These are phyloP conservation scores for Cettia cetti DNA, from an alignment of 2,113 vertebrate species.

Conservation along the genomic window DNA sequence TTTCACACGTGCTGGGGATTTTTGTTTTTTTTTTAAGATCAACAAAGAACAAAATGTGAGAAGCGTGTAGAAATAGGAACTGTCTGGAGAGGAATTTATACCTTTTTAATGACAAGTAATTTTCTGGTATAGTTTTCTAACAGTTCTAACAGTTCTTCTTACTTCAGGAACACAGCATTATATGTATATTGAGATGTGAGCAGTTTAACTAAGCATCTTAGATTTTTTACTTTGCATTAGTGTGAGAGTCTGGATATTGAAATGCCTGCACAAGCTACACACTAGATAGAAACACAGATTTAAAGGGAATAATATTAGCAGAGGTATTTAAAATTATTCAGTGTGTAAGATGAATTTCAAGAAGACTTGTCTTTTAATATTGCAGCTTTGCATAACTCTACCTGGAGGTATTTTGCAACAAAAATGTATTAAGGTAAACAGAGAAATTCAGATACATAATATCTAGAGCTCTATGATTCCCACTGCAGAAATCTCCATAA, in stretches of 20 bases:
- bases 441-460: slow-evolving; percentile 45
- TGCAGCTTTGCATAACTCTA: neutral
- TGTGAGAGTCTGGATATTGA: neutral
- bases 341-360: neutral
- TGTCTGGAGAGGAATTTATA: neutral
- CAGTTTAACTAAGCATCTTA: neutral
- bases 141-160: neutral
- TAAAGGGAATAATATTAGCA: neutral
- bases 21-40: neutral
- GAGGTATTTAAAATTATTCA: slow-evolving; percentile 15
- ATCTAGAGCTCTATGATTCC: slow-evolving; percentile 54
- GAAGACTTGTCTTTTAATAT: neutral
- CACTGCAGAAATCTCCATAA: slow-evolving; percentile 67
- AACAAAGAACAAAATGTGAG: neutral
- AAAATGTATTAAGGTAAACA: slow-evolving; percentile 16
- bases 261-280: neutral
- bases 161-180: neutral
- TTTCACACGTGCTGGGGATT: neutral
- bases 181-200: neutral
- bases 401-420: slow-evolving; percentile 31
- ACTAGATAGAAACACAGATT: neutral
- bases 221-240: neutral
- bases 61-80: neutral
- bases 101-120: neutral
- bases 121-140: neutral